Percentiles rank a stretch among this genome's conserved stretches.
These are phyloP conservation scores for Clarias magur DNA, from an alignment of 2,113 vertebrate genomes.

Conservation along the genomic window DNA sequence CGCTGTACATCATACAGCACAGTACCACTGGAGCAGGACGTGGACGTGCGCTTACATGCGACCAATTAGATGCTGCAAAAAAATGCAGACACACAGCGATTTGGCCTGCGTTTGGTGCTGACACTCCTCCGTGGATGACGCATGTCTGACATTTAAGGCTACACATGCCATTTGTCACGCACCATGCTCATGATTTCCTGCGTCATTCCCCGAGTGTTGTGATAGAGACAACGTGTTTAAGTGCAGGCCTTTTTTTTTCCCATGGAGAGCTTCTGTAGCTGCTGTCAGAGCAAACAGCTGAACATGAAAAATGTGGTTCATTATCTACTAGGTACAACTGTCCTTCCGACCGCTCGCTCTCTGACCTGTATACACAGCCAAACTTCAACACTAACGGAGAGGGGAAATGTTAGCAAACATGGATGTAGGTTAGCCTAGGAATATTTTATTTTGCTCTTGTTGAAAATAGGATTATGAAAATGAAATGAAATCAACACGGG, in stretches of 20 bases:
- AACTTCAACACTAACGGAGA: neutral
- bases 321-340: constrained; percentile 29
- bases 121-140: constrained; percentile 25
- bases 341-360: constrained; percentile 31
- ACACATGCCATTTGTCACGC: constrained; percentile 37
- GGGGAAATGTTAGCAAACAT: neutral
- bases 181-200: constrained; percentile 38
- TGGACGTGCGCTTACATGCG: neutral
- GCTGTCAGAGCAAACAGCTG: constrained; percentile 36
- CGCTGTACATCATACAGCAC: neutral
- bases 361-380: constrained; percentile 33
- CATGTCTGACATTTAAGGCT: constrained; percentile 33
- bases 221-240: constrained; percentile 42
- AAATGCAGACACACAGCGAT: constrained; percentile 37
- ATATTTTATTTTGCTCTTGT: neutral
- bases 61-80: constrained; percentile 35
- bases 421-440: neutral
- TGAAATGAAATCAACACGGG: neutral
- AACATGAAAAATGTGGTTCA: constrained; percentile 48
- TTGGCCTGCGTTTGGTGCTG: neutral
- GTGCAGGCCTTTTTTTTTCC: neutral
- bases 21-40: neutral
- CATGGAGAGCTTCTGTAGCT: constrained; percentile 1
- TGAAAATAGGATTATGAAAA: neutral
- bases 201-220: constrained; percentile 17